phyloP scores from a whole-genome alignment of 2,888 invertebrate genomes.

The Diplolepis rosae region DNA sequence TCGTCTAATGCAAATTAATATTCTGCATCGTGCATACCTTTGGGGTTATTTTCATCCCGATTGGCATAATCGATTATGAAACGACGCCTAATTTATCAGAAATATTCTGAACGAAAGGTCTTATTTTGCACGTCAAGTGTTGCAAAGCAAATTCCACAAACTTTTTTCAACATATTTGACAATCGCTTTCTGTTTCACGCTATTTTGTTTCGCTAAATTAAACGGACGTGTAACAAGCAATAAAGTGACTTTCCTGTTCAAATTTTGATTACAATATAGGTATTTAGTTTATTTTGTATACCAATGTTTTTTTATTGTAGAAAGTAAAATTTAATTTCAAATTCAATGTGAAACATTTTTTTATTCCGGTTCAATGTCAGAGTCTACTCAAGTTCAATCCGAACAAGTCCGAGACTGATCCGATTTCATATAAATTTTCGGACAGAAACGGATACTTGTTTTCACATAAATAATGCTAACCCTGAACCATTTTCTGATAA shows the following conservation, averaged over 20 bases:
- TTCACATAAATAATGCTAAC: too few species aligned
- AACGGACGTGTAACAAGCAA: not conserved
- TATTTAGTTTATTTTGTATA: too few species aligned
- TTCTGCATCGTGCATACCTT: not conserved
- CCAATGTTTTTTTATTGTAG: too few species aligned
- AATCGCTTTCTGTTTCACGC: conserved; percentile 9
- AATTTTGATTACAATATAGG: not conserved
- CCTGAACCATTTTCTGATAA: too few species aligned
- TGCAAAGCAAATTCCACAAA: not conserved
- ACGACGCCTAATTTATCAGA: not conserved
- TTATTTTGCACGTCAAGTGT: not conserved
- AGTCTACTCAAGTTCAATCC: too few species aligned
- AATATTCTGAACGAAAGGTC: not conserved
- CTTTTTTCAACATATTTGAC: not conserved
- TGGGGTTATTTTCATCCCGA: not conserved
- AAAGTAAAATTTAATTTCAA: too few species aligned
- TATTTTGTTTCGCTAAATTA: not conserved
- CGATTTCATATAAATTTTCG: too few species aligned
- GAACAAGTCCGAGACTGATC: too few species aligned
- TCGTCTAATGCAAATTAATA: not conserved
- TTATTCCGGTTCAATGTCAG: too few species aligned
- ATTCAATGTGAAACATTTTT: too few species aligned
- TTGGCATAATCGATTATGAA: not conserved
- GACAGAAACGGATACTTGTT: too few species aligned
- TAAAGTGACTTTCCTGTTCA: not conserved